Percentiles rank a stretch among this genome's conserved stretches.
Conservation (phyloP, 1,140 invertebrate species). For the Reticulitermes speratus region DNA sequence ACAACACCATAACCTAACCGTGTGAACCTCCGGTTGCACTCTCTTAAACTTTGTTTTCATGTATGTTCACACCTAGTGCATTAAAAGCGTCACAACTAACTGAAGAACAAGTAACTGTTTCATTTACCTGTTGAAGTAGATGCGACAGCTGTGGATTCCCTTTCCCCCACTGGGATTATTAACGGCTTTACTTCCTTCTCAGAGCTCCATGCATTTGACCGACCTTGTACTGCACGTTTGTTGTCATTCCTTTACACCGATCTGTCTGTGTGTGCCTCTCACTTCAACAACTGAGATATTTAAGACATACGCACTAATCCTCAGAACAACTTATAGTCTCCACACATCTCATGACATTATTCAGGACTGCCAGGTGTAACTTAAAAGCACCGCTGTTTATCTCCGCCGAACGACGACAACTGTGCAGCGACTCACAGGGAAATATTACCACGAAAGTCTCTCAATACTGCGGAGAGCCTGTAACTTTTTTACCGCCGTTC, state of each 20-base stretch:
- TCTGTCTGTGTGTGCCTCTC: not conserved
- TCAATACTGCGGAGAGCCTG: not conserved
- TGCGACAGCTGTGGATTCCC: not conserved
- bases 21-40: too few species aligned
- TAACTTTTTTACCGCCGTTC: not conserved
- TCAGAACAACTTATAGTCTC: not conserved
- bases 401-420: not conserved
- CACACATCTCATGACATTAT: not conserved
- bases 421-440: not conserved
- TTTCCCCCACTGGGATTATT: not conserved
- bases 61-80: too few species aligned
- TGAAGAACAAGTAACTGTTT: not conserved
- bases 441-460: not conserved
- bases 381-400: not conserved
- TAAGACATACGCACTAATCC: not conserved
- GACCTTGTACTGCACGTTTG: not conserved
- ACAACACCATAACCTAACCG: too few species aligned
- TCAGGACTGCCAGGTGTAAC: not conserved
- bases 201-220: not conserved
- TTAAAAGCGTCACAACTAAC: not conserved
- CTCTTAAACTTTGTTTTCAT: too few species aligned
- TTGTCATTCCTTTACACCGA: not conserved
- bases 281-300: not conserved
- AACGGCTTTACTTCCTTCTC: not conserved
- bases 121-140: not conserved